Evolutionary conservation across 2,113 vertebrate species (phyloP), one percentile per base, ranked within the genome.

Genomic region (Cyprichromis sp.): DNA sequence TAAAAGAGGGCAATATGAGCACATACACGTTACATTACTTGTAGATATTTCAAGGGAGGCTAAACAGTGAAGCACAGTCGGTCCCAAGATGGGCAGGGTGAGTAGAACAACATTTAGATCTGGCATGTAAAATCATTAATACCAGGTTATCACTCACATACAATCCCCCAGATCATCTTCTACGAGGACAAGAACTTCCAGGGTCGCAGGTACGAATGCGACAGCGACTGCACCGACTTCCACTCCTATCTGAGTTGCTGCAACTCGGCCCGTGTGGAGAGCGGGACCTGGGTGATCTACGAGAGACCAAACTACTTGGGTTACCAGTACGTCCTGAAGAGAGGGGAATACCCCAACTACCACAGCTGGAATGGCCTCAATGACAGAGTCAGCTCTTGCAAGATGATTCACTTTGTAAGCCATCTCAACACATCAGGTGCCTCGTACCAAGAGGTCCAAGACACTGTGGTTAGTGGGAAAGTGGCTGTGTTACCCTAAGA

Each of bases 1-100:
- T 98, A 97, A 97, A 97, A 97, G 93, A 94, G 78, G 34, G 79
- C 11, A 19, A 21, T 26, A 78, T 31, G 21, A 78, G 55, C 45
- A 17, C 53, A 29, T 68, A 54, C 61, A 45, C 53, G 1, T 40
- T 78, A 66, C 12, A 34, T 86, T 82, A 29, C 16, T 26, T 80
- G 50, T 31, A 59, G 34, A 21, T 59, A 71, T 29, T 68, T 59
- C 34, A 38, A 19, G 16, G 63, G 26, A 63, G 21, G 54, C 31
- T 53, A 19, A 26, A 54, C 31, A 14, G 81, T n/a, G 52, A 76
- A 86, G 59, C 52, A 21, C 34, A 81, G 81, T 66, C 9, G 8
- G 61, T 83, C n/a, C 7, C 61, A 55, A 83, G 61, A 89, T 89
- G 85, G 85, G 81, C 81, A 89, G 63, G 81, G 82, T 84, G 36